Base-by-base conservation (phyloP, 2,888 invertebrate genomes). In the Stratiomys singularior region DNA sequence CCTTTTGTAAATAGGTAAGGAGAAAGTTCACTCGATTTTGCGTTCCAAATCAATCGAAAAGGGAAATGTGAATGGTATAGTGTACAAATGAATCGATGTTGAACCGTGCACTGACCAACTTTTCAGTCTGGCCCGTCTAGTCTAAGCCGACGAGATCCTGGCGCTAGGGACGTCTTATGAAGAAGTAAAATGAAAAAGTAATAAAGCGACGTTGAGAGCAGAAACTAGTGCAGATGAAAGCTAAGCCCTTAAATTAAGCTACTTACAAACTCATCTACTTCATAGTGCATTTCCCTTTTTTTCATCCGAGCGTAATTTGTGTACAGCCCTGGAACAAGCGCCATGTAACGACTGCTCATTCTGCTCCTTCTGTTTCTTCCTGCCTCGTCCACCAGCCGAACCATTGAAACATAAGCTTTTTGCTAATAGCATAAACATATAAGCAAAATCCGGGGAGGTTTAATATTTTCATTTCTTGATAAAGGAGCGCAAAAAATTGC, bases 1-100 rank as follows among this genome's bases (percentile, higher is more conserved):
- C 74, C 67, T 77, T 79, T 74, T 74, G 66, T 79, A 79, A 79
- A 79, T 79, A n/a, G n/a, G n/a, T n/a, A 79, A 74, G 74, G 74
- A 79, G 74, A 77, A 77, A 69, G 74, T 74, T 67, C 66, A 72
- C 23, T 69, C 60, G 44, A 71, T 27, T 69, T 44, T 30, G 11
- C 28, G 30, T 21, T 11, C 3, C 2, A 11, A 25, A 60, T 11
- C 25, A 25, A 25, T 18, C 18, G 23, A 60, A 37, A 13, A 44
- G 37, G 58, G n/a, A 30, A 56, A 15, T 56, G 30, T 21, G 28
- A 72, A 58, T 58, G 52, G 46, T 21, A 46, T 23, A 71, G 47
- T 69, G 25, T 47, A 47, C 15, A 47, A 44, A 64, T 67, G 46
- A 30, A 0, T 47, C 18, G 21, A 18, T 25, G 13, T 21, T 11